Base-by-base conservation (phyloP, 2,888 invertebrate species). In the Ophion ellenae region DNA sequence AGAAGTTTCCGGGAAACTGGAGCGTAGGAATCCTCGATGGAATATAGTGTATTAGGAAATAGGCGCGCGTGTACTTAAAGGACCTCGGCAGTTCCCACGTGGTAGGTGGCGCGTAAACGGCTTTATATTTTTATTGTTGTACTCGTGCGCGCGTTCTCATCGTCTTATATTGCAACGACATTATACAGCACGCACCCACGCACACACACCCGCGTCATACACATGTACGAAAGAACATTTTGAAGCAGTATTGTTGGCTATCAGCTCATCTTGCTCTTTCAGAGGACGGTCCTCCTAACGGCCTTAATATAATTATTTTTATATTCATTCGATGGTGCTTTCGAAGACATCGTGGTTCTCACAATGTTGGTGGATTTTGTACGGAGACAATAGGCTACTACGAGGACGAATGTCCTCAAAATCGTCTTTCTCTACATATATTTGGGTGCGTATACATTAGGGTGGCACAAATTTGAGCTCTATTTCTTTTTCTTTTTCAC, bases 21-120 rank as follows among this genome's bases (percentile, higher is more conserved):
- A 36, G 63, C 67, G 63, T 7, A 69, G 63, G 76, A 74, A 81
- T 75, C 69, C 61, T 53, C n/a, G 36, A 47, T 47, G 47, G 53
- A 20, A 47, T 66, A 45, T 66, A 64, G n/a, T 57, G 11, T 45
- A 61, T 61, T 45, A 40, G 74, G 59, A 84, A 80, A 70, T 64
- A 67, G 63, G 80, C 77, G 76, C 80, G 79, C 85, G 87, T 87
- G 87, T 86, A 81, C 87, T 79, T 79, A 64, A 71, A 81, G 86
- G 47, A 78, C 24, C 61, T 28, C 67, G 67, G 57, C 76, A 80
- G 85, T 86, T 88, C 86, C 88, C 88, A 88, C 88, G 85, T 88
- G 84, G 85, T 85, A 88, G 84, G 83, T 84, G 86, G 82, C 84
- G 85, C 84, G 84, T 87, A 88, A 88, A 88, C 86, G 81, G 82